Evolutionary conservation across 2,797 vertebrate genomes (phyloP), one percentile per base, ranked within the genome.

Genomic region (Scolopax rusticola): DNA sequence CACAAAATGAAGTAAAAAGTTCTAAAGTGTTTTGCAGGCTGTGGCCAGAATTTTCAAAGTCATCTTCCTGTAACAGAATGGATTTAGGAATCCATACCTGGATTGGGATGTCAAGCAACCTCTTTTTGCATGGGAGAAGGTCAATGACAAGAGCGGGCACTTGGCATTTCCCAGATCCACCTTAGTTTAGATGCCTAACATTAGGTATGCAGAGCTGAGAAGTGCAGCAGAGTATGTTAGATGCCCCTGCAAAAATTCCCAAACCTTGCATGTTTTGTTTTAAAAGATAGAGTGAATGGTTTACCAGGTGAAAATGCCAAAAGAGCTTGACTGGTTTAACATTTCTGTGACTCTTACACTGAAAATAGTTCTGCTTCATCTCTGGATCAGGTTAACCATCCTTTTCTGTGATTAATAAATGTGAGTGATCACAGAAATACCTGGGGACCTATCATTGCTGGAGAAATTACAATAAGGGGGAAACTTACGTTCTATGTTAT

Each of bases 231-330:
- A 60, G 23, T 11, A 25, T 12, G 4, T 32, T 38, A 57, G 17
- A 2, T 50, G 7, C 12, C 8, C 11, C 47, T 45, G 18, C 14
- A 60, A 41, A 63, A 54, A 67, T 5, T 53, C 19, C 20, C 3
- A 1, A 27, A 63, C 13, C 15, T 48, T 51, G 19, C 7, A 3
- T 0, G 0, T 53, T 88, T 48, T 32, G 32, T 70, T 87, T 86
- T 59, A 76, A 67, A 54, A 87, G 41, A 51, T 1, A 50, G 19
- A 87, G 3, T 41, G 3, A 56, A 38, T 77, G 10, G 6, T 45
- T 41, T 57, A 40, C 30, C 17, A 33, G 27, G 19, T n/a, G 21
- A 28, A 78, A 83, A 60, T 32, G 23, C 15, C 23, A 17, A 60
- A 84, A 87, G 6, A 77, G 32, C 5, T 28, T 38, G n/a, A 33